Evolutionary conservation across 2,888 invertebrate genomes (phyloP), one percentile per base, ranked within the genome.

Genomic region (Spisula solida): DNA sequence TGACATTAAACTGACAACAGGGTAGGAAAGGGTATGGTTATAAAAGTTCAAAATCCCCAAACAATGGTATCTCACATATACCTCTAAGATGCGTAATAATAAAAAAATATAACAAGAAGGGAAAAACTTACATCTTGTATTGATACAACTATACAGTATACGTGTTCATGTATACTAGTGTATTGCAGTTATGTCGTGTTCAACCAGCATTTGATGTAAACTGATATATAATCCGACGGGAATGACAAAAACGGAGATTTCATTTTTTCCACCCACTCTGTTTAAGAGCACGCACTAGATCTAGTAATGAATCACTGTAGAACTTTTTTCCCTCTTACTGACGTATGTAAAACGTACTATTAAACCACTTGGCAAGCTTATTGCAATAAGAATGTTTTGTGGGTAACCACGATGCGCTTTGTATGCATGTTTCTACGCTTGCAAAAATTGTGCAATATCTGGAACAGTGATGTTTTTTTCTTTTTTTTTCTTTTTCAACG

Each of bases 241-340:
- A 66, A 66, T 66, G 60, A 25, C 60, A 66, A 66, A 66, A 66
- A 66, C n/a, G 0, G 60, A 66, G 60, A n/a, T 66, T n/a, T 25
- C 25, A 41, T 66, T 60, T 60, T 66, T 66, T 25, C 25, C 25
- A 8, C 5, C 60, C 12, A 66, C 60, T 51, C 51, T 25, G 6
- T 66, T 66, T 25, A 25, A 25, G 20, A 56, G 25, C 60, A 66
- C 25, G 25, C 12, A 66, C n/a, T 1, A 51, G 12, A 5, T 51
- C 51, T 25, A 66, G 8, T 66, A n/a, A n/a, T 25, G 10, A 25
- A n/a, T 66, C 60, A 66, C 25, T 25, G 25, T 10, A 25, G 10
- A 25, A 8, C 41, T n/a, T 66, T 66, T 66, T 66, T n/a, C 25
- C 8, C 20, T 66, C 51, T 66, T 4, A 66, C 10, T 66, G 60